Evolutionary conservation across 2,797 vertebrate species (phyloP).

Genomic region (Dallia pectoralis): DNA sequence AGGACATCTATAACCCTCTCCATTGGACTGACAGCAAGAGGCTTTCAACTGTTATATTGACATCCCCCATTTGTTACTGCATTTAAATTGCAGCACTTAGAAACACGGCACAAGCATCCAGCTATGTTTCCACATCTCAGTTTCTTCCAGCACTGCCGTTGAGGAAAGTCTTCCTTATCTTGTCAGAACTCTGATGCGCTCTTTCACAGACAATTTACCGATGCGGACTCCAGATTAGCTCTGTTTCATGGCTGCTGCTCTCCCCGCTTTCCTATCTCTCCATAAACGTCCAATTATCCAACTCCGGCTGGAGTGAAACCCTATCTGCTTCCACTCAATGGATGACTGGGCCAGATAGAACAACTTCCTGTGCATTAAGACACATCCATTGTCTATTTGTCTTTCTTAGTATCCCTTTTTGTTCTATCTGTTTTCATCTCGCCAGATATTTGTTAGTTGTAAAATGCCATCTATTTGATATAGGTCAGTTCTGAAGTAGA

Average conservation of each 20-base stretch:
- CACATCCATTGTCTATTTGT: conserved; percentile 29
- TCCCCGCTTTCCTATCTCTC: conserved; percentile 64
- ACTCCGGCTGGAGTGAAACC: conserved; percentile 66
- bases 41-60: background rate
- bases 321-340: conserved; percentile 71
- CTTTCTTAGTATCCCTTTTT: conserved; percentile 29
- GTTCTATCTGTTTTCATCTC: conserved; percentile 27
- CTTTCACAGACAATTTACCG: conserved; percentile 74
- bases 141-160: conserved; percentile 50
- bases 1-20: background rate
- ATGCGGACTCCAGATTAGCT: conserved; percentile 69
- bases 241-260: conserved; percentile 72
- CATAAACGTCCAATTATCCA: conserved; percentile 76
- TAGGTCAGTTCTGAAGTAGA: background rate
- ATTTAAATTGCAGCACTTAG: conserved; percentile 30
- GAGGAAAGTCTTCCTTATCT: conserved; percentile 68
- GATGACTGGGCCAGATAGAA: conserved; percentile 52
- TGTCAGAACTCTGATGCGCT: conserved; percentile 70
- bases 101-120: conserved; percentile 27
- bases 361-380: conserved; percentile 48
- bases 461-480: background rate
- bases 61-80: background rate
- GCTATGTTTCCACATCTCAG: conserved; percentile 51
- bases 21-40: background rate
- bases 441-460: background rate